Base-by-base conservation (phyloP, 23 tunicate species). In the Phallusia fumigata region DNA sequence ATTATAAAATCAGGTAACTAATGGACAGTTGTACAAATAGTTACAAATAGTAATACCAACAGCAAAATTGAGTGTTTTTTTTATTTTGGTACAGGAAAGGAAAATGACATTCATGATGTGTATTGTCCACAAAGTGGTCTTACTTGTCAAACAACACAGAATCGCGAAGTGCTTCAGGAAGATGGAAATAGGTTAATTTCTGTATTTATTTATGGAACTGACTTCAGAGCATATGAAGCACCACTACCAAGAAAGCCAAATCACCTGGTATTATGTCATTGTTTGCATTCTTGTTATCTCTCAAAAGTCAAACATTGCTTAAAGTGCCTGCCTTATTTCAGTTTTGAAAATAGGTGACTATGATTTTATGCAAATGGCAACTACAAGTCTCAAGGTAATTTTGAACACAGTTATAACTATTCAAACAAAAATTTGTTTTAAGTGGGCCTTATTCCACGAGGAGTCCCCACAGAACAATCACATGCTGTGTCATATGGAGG, bases 401-500 rank as follows among this genome's bases (percentile, higher is more conserved):
- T 40, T 40, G 10, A 3, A 40, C 47, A 40, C 47, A 10, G 0
- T 32, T 30, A 30, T n/a, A n/a, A n/a, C n/a, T n/a, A n/a, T n/a
- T n/a, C n/a, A n/a, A n/a, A n/a, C n/a, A n/a, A n/a, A n/a, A n/a
- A n/a, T 75, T 75, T 40, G 11, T 75, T 21, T 35, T 15, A 11
- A 91, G 90, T 94, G 98, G 98, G 94, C 94, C 31, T 76, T 94
- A 35, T 78, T 94, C 8, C 88, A 94, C 74, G 98, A 94, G 79
- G 98, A 94, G 64, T 94, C 98, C 22, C 98, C 98, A 0, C 89
- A 88, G 45, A 94, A 94, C 53, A 94, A 86, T 75, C 82, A 80
- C 30, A 34, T 94, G 64, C 84, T 94, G 19, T 65, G 82, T 35
- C 93, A 94, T 47, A 50, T 33, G 24, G 93, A 89, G 0, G 82